Evolutionary conservation across 2,888 invertebrate species (phyloP).

Genomic region (Mongoloraphidia duomilia): DNA sequence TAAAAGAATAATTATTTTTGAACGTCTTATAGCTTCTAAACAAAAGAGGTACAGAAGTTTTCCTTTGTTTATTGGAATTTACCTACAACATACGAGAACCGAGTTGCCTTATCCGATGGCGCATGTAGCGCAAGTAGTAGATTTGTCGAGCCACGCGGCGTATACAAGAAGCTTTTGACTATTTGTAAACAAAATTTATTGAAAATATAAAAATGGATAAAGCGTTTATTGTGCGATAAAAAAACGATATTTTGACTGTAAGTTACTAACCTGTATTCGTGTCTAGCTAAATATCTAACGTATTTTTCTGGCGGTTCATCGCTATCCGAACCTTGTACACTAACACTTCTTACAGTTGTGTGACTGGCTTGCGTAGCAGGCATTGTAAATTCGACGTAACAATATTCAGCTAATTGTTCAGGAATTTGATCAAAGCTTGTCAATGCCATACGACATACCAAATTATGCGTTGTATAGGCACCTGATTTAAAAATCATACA

Average conservation of each 20-base stretch:
- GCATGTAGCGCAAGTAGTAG: background rate
- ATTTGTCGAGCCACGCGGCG: background rate
- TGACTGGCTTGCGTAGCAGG: conserved; percentile 92
- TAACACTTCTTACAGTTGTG: conserved; percentile 88
- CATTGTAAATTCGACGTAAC: conserved; percentile 96
- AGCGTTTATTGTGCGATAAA: background rate
- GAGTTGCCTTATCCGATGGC: too few species aligned
- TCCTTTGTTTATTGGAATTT: too few species aligned
- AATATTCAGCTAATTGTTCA: conserved; percentile 75
- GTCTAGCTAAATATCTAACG: conserved; percentile 88
- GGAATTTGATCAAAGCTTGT: conserved; percentile 97
- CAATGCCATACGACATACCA: conserved; percentile 86
- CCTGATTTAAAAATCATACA: conserved; percentile 37
- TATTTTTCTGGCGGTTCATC: conserved; percentile 95
- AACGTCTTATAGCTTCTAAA: too few species aligned
- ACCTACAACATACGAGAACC: too few species aligned
- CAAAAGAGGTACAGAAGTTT: too few species aligned
- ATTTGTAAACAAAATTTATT: background rate
- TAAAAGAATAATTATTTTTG: too few species aligned
- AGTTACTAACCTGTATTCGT: conserved; percentile 70
- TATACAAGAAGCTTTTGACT: background rate
- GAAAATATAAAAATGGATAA: background rate
- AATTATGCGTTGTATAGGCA: conserved; percentile 94
- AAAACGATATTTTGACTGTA: background rate
- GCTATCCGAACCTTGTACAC: conserved; percentile 70